Evolutionary conservation across 2,797 vertebrate species (phyloP), one percentile per base, ranked within the genome.

Genomic region (Fistularia tabacaria): DNA sequence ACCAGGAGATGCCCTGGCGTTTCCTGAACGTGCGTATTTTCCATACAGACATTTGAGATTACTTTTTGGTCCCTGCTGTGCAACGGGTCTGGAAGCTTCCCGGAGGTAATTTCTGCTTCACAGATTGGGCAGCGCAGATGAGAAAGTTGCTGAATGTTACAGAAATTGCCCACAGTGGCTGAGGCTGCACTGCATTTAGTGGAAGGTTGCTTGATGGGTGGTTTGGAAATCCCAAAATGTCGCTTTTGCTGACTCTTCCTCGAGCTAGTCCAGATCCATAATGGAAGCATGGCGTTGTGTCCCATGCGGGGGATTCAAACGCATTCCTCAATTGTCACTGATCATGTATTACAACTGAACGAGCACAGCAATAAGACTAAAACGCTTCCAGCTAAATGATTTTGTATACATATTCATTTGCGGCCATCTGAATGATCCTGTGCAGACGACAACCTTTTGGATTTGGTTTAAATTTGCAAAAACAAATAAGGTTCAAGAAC

Each of bases 401-500:
- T 47, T 47, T 40, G 25, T 25, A 3, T 25, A 25, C 50, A 50
- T 61, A 54, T 53, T 39, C 54, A 59, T 37, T 51, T 53, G 54
- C 52, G 73, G 73, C 73, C 64, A 81, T 67, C 81, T 77, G 73
- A 62, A 64, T 74, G 73, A 72, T 83, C 59, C 66, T 59, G 56
- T 61, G 68, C 37, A 67, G 56, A 60, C 14, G 49, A 36, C 50
- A 49, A 53, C 54, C 60, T 51, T 71, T 72, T 76, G 69, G 66
- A 55, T 44, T 62, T 37, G 37, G 38, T 71, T 75, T 42, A 36
- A 65, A 66, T 62, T 49, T 70, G 41, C 52, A 48, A 54, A 59
- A 42, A 25, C 4, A 3, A 57, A 64, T 69, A 53, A 63, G 51
- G 66, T 66, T 46, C 53, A 75, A 76, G 53, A 73, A 57, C 59